These are phyloP conservation scores for Salarias fasciatus DNA, from an alignment of 2,797 vertebrate genomes.

Conservation along the genomic window DNA sequence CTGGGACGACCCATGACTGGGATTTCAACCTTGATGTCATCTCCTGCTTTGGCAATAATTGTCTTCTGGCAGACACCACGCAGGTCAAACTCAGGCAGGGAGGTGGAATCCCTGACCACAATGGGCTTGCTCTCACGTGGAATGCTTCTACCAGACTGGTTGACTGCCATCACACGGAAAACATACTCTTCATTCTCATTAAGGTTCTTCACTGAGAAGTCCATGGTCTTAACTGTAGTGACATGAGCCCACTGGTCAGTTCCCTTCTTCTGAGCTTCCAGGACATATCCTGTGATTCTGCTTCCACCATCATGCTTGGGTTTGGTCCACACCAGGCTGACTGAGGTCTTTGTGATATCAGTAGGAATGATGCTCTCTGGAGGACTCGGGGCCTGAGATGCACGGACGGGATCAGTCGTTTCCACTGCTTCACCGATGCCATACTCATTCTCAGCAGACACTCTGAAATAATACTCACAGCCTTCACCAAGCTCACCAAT, in stretches of 20 bases:
- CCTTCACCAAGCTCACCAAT: slow-evolving; percentile 92
- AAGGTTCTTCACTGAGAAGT: slow-evolving; percentile 92
- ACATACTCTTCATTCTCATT: slow-evolving; percentile 97
- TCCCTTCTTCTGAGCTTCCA: slow-evolving; percentile 97
- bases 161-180: slow-evolving; percentile 97
- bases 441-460: slow-evolving; percentile 97
- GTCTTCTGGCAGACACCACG: slow-evolving; percentile 93
- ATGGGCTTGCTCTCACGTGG: slow-evolving; percentile 93
- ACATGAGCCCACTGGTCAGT: slow-evolving; percentile 94
- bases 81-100: slow-evolving; percentile 94
- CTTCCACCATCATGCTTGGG: slow-evolving; percentile 96
- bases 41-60: slow-evolving; percentile 93
- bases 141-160: slow-evolving; percentile 92
- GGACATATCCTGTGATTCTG: slow-evolving; percentile 95
- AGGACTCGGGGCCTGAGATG: slow-evolving; percentile 92
- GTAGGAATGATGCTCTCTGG: slow-evolving; percentile 94
- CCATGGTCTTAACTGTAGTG: slow-evolving; percentile 91
- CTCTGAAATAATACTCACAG: slow-evolving; percentile 98
- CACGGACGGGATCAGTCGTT: slow-evolving; percentile 93
- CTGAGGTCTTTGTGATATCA: slow-evolving; percentile 92
- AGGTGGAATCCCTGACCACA: slow-evolving; percentile 90
- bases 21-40: slow-evolving; percentile 97
- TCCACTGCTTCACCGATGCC: slow-evolving; percentile 95
- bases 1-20: slow-evolving; percentile 95
- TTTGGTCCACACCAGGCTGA: slow-evolving; percentile 96